These are phyloP conservation scores for Artemia franciscana DNA, from an alignment of 1,140 invertebrate species.

Conservation along the genomic window DNA sequence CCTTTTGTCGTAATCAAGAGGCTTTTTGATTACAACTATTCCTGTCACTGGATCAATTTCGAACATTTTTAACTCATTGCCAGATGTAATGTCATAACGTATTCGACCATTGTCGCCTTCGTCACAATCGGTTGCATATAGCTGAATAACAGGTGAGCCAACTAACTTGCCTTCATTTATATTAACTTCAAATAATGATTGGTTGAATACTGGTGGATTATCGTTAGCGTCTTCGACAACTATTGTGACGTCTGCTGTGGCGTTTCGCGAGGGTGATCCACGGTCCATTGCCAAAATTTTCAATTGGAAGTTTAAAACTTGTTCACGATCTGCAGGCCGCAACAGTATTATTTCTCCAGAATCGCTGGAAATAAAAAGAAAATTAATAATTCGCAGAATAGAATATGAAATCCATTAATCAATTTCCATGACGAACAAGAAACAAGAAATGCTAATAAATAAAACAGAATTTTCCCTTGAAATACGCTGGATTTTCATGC, in stretches of 20 bases:
- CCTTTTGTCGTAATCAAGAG: slow-evolving; percentile 52
- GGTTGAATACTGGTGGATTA: slow-evolving; percentile 48
- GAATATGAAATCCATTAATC: neutral
- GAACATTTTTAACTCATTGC: slow-evolving; percentile 53
- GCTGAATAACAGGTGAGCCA: slow-evolving; percentile 36
- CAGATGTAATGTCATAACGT: slow-evolving; percentile 58
- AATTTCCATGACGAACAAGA: neutral
- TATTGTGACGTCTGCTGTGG: slow-evolving; percentile 36
- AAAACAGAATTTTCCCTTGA: too few species aligned
- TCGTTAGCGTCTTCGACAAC: slow-evolving; percentile 65
- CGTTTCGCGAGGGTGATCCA: slow-evolving; percentile 25
- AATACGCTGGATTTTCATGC: too few species aligned
- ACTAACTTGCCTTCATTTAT: slow-evolving; percentile 47
- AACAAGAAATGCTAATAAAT: too few species aligned
- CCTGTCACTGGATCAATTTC: slow-evolving; percentile 43
- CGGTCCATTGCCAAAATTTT: slow-evolving; percentile 22
- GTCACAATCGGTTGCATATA: slow-evolving; percentile 52
- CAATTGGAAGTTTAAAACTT: slow-evolving; percentile 42
- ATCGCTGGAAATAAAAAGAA: slow-evolving; percentile 23
- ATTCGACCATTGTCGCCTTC: slow-evolving; percentile 44
- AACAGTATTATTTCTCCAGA: slow-evolving; percentile 52
- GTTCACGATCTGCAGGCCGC: slow-evolving; percentile 55
- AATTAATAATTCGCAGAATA: neutral
- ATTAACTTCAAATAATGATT: slow-evolving; percentile 33
- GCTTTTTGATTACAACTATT: slow-evolving; percentile 40